Evolutionary conservation across 2,888 invertebrate species (phyloP).

Genomic region (Phengaris arion): DNA sequence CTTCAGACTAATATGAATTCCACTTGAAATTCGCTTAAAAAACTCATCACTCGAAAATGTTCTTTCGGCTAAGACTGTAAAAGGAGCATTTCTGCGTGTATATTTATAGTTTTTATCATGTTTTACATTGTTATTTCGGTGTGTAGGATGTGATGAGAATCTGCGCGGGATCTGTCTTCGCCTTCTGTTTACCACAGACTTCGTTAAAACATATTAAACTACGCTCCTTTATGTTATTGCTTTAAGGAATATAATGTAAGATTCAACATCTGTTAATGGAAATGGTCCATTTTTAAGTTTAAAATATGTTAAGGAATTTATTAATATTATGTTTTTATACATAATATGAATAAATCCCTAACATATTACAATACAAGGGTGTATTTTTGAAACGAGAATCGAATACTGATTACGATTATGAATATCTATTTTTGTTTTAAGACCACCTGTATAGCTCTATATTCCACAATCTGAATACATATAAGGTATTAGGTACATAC

Average conservation of each 20-base stretch:
- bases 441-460: too few relatives aligned
- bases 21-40: conserved; percentile 28
- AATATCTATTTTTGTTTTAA: too few relatives aligned
- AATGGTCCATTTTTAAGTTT: conserved; percentile 19
- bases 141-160: conserved; percentile 68
- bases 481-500: too few relatives aligned
- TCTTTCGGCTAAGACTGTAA: conserved; percentile 41
- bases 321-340: neutral
- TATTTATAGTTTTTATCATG: conserved; percentile 54
- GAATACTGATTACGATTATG: too few relatives aligned
- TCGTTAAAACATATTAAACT: conserved; percentile 57
- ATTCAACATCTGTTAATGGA: conserved; percentile 36
- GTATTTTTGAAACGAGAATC: too few relatives aligned
- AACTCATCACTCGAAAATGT: conserved; percentile 32
- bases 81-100: conserved; percentile 47
- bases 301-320: conserved; percentile 6
- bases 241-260: conserved; percentile 39
- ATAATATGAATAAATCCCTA: too few relatives aligned
- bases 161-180: conserved; percentile 70
- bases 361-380: too few relatives aligned
- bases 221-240: conserved; percentile 41
- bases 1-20: conserved; percentile 43
- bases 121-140: conserved; percentile 57
- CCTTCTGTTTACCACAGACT: conserved; percentile 64
- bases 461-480: too few relatives aligned